Percentiles rank a stretch among this genome's conserved stretches.
phyloP scores from a whole-genome alignment of 2,797 vertebrate genomes.

The Acomys russatus region DNA sequence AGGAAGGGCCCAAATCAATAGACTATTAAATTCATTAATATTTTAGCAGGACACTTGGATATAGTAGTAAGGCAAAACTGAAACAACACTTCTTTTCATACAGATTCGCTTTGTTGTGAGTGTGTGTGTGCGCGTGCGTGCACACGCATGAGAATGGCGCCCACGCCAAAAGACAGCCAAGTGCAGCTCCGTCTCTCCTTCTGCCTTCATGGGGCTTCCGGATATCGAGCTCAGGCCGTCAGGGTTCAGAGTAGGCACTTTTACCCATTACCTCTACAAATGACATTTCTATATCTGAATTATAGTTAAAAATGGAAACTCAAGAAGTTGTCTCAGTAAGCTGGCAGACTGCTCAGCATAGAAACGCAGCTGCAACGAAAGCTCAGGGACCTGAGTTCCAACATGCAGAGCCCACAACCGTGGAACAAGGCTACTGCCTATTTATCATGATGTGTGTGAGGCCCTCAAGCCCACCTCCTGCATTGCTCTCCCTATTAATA shows the following conservation, averaged over 20 bases:
- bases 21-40: not conserved
- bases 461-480: not conserved
- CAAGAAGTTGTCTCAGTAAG: not conserved
- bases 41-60: not conserved
- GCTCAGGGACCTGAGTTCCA: not conserved
- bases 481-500: not conserved
- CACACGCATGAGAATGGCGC: not conserved
- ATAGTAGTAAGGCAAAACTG: not conserved
- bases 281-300: not conserved
- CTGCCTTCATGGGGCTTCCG: too few species aligned
- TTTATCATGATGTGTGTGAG: too few species aligned
- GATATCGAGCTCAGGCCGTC: too few species aligned
- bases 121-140: not conserved
- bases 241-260: too few species aligned
- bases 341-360: not conserved
- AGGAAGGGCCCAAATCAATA: not conserved
- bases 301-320: not conserved
- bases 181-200: not conserved
- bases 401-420: not conserved
- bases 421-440: not conserved
- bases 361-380: not conserved
- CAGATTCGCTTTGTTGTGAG: not conserved
- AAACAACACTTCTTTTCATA: not conserved
- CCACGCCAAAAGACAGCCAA: not conserved
- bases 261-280: not conserved